These are phyloP conservation scores for Apeltes quadracus DNA, from an alignment of 2,113 vertebrate species.

Conservation along the genomic window DNA sequence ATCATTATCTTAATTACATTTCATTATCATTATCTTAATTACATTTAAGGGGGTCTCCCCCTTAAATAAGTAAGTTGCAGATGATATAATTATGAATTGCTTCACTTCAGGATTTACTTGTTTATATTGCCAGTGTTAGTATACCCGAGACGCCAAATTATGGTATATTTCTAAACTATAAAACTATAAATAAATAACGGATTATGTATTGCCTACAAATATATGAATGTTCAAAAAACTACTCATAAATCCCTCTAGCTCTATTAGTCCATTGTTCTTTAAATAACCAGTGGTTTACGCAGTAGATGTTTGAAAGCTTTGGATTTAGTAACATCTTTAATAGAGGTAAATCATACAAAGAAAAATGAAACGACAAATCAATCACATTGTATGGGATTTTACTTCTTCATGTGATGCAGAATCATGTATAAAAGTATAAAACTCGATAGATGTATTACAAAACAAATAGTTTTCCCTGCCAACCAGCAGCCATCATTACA, in stretches of 20 bases:
- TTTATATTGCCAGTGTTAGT: neutral
- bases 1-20: too few relatives aligned
- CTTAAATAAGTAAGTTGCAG: neutral
- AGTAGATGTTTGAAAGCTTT: neutral
- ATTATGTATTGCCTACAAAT: neutral
- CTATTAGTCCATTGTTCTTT: conserved; percentile 8
- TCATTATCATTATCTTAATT: too few relatives aligned
- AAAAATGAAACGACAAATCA: conserved; percentile 43
- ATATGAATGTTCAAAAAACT: neutral
- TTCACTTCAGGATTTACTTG: neutral
- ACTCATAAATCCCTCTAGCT: neutral
- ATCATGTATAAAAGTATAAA: conserved; percentile 61
- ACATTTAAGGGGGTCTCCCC: neutral
- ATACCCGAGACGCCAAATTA: neutral
- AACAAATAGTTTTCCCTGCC: conserved; percentile 60
- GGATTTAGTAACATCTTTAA: neutral
- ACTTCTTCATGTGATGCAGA: conserved; percentile 53
- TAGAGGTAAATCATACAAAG: neutral
- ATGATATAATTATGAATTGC: neutral
- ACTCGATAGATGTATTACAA: conserved; percentile 45
- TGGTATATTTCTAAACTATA: neutral
- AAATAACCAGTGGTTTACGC: neutral
- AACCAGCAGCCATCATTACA: conserved; percentile 72
- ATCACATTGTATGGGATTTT: conserved; percentile 73
- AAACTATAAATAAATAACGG: neutral